phyloP scores from a whole-genome alignment of 1,140 invertebrate species.

The Drosophila pachea region DNA sequence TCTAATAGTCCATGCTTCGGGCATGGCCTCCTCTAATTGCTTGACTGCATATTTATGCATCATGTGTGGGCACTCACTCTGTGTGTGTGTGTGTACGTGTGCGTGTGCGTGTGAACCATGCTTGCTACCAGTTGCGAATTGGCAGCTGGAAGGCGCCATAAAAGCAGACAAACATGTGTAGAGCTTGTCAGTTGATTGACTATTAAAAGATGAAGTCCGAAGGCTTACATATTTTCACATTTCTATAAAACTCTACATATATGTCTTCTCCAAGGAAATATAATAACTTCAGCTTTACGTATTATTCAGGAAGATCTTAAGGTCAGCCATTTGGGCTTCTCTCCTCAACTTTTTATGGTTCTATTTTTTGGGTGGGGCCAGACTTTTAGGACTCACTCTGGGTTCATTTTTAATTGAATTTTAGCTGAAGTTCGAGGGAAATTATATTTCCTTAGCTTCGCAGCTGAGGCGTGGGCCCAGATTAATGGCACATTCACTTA shows the following conservation, averaged over 20 bases:
- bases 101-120: conserved; percentile 1
- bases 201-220: not conserved
- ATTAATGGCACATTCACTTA: conserved; percentile 45
- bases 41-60: conserved; percentile 20
- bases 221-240: no score
- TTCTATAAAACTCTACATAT: no score
- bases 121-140: conserved; percentile 13
- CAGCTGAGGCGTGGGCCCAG: conserved; percentile 6
- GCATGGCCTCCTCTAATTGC: not conserved
- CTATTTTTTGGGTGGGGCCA: no score
- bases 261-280: no score
- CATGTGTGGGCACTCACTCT: conserved; percentile 19
- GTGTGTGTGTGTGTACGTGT: conserved; percentile 5
- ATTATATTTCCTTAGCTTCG: no score
- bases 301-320: no score
- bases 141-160: conserved; percentile 13
- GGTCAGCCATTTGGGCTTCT: no score
- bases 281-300: no score
- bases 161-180: conserved; percentile 6
- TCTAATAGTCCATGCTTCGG: not conserved
- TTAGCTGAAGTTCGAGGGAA: no score
- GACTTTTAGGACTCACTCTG: no score
- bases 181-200: conserved; percentile 6
- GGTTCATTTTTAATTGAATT: no score
- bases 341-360: no score